phyloP scores from a whole-genome alignment of 2,113 vertebrate genomes.

The Loxodonta africana region DNA sequence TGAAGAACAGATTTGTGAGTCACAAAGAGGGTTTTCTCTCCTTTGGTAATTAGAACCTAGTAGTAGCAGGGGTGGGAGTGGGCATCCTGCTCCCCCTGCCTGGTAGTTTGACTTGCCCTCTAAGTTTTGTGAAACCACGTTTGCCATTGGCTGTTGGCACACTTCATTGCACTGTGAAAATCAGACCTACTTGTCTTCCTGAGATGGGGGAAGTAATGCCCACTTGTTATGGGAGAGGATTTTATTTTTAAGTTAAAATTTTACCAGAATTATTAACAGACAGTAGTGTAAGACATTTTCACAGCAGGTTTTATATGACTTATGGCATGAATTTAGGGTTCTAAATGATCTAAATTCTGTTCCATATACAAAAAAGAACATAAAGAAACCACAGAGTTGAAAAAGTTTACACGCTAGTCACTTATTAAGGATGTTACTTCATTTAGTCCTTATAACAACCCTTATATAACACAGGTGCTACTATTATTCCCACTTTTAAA shows the following conservation, averaged over 20 bases:
- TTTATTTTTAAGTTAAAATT: neutral
- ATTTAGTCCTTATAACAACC: neutral
- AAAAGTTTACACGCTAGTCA: neutral
- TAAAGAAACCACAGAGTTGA: neutral
- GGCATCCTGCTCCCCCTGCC: neutral
- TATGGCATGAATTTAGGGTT: neutral
- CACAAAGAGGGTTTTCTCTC: neutral
- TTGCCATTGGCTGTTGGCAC: neutral
- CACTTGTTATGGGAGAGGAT: neutral
- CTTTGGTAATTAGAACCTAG: neutral
- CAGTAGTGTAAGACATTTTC: neutral
- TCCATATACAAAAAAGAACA: neutral
- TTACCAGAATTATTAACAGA: neutral
- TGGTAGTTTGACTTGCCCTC: neutral
- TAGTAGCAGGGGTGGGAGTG: neutral
- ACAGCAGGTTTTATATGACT: neutral
- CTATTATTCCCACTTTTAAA: neutral
- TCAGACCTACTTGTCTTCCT: neutral
- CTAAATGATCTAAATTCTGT: neutral
- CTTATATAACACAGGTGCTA: neutral
- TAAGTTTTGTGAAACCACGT: neutral
- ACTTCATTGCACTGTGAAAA: constrained; percentile 2
- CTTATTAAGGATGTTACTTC: neutral
- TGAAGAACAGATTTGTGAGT: neutral
- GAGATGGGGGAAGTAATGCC: neutral